Percentiles rank a stretch among this genome's conserved stretches.
Evolutionary conservation across 2,888 invertebrate species (phyloP).

Genomic region (Halocaridina rubra): DNA sequence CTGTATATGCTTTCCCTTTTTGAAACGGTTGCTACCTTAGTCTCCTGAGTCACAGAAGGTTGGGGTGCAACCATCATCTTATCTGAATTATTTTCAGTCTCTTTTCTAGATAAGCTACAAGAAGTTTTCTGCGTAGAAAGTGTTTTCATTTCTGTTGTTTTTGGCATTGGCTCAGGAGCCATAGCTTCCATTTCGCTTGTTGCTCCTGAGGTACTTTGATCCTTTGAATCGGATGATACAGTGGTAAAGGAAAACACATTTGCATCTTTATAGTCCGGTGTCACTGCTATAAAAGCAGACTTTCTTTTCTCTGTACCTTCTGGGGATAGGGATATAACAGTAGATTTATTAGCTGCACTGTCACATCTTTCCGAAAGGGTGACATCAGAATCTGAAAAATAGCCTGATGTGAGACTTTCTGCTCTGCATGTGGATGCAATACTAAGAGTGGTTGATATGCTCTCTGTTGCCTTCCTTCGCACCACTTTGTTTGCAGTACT

Average conservation of each 20-base stretch:
- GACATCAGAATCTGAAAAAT: slow-evolving; percentile 56
- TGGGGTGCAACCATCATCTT: neutral
- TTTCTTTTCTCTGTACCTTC: slow-evolving; percentile 6
- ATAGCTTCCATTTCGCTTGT: neutral
- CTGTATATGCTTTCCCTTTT: slow-evolving; percentile 63
- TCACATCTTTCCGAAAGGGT: slow-evolving; percentile 42
- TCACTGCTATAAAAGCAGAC: slow-evolving; percentile 20
- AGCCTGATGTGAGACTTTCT: slow-evolving; percentile 59
- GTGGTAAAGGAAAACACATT: neutral
- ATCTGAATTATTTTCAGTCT: neutral
- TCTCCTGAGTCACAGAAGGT: neutral
- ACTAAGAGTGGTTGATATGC: slow-evolving; percentile 15
- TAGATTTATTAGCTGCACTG: slow-evolving; percentile 15
- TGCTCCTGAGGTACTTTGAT: neutral
- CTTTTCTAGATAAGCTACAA: neutral
- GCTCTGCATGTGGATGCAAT: slow-evolving; percentile 46
- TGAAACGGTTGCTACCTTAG: neutral
- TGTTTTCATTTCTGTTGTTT: neutral
- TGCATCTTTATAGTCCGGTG: neutral
- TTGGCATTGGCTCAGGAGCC: neutral
- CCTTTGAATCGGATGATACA: neutral
- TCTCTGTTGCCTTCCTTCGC: neutral
- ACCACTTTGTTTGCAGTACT: neutral
- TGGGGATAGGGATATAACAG: neutral
- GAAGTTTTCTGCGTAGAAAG: neutral